Evolutionary conservation across 1,140 invertebrate species (phyloP).

Genomic region (Ostrea edulis): DNA sequence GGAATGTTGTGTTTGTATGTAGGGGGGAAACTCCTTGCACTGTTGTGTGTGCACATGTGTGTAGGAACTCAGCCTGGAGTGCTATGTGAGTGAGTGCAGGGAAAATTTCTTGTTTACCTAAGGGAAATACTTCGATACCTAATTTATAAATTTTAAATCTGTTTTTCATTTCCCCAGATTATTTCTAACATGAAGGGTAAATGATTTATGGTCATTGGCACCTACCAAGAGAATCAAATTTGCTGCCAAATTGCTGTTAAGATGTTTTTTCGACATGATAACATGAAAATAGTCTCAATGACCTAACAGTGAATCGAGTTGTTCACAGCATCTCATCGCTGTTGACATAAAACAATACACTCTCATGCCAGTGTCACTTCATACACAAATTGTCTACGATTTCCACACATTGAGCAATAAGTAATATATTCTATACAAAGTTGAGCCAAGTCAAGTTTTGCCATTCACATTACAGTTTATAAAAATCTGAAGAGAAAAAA

Average conservation of each 20-base stretch:
- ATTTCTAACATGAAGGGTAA: no score
- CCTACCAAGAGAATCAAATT: neutral
- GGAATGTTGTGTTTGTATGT: no score
- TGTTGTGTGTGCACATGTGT: no score
- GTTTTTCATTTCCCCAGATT: no score
- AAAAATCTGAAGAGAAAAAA: no score
- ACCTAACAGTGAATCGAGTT: neutral
- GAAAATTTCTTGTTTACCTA: no score
- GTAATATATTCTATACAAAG: slow-evolving; percentile 25
- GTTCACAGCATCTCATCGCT: neutral
- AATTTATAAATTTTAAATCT: no score
- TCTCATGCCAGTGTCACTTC: neutral
- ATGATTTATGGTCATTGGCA: neutral
- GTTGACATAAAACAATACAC: neutral
- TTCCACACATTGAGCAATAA: slow-evolving; percentile 35
- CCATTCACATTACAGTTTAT: neutral
- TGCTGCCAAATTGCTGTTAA: slow-evolving; percentile 1
- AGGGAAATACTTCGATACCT: no score
- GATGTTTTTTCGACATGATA: neutral
- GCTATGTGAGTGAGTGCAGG: no score
- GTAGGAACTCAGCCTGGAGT: no score
- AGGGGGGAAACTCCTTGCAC: no score
- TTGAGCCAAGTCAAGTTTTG: slow-evolving; percentile 27
- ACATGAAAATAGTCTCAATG: no score
- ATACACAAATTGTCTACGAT: slow-evolving; percentile 19